Conservation (phyloP, 2,888 invertebrate genomes). For the Heliconius ethilla region DNA sequence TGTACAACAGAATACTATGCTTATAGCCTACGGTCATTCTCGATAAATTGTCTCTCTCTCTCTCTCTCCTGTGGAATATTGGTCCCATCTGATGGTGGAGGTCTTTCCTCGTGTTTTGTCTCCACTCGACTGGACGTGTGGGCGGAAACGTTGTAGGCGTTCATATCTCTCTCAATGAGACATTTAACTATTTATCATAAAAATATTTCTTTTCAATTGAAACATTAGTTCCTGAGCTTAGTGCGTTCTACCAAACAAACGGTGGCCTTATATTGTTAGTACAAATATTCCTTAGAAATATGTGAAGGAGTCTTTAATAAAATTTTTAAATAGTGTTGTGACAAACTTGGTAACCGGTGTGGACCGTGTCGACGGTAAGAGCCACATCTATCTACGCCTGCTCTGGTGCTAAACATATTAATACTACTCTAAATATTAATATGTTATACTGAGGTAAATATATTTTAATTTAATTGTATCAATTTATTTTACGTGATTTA, state of each 20-base stretch:
- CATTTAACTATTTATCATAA: background rate
- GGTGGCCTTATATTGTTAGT: background rate
- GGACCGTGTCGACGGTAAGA: conserved; percentile 55
- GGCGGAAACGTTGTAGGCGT: too few species aligned
- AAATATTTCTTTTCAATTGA: background rate
- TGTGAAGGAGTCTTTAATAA: background rate
- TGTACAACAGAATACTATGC: too few species aligned
- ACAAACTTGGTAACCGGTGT: conserved; percentile 51
- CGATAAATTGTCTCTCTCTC: too few species aligned
- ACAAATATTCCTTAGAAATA: background rate
- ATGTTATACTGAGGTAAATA: conserved; percentile 20
- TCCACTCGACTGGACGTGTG: too few species aligned
- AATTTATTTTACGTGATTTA: background rate
- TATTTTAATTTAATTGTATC: background rate
- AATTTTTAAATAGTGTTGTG: conserved; percentile 10
- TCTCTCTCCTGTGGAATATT: too few species aligned
- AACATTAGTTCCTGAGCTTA: background rate
- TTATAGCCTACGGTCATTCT: too few species aligned
- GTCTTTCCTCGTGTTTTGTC: too few species aligned
- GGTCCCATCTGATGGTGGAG: too few species aligned
- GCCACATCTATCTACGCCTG: conserved; percentile 61
- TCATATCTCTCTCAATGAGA: too few species aligned
- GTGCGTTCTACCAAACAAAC: background rate
- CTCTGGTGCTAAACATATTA: conserved; percentile 25
- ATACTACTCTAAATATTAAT: conserved; percentile 9